Evolutionary conservation across 2,888 invertebrate species (phyloP), one percentile per base, ranked within the genome.

Genomic region (Acronicta aceris): DNA sequence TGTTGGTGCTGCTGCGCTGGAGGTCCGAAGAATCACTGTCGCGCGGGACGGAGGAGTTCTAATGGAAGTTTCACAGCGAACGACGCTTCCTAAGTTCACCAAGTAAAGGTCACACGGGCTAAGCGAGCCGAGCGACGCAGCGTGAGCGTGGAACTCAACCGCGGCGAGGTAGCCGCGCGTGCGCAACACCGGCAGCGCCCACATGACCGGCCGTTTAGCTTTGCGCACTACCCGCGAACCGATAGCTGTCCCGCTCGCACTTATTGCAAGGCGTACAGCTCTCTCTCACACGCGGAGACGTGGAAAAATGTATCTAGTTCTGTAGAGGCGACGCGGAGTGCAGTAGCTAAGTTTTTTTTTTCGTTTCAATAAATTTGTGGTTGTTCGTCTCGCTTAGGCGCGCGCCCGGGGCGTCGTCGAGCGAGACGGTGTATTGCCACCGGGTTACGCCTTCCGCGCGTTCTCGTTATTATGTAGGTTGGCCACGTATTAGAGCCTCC

Each of bases 291-390:
- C 91, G 77, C 84, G 81, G 80, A 88, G 90, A 92, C 88, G 89
- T 91, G 92, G 91, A 94, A 94, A 94, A 93, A 93, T 93, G 93
- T 94, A 92, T 94, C 94, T 94, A 94, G 94, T 94, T 94, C 90
- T 93, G 93, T 92, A 81, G 90, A 91, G 88, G 88, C 92, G 90
- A 92, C 89, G 94, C 94, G 94, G 88, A 93, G 92, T 93, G 92
- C 94, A 91, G 94, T 94, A 94, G 94, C 94, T 70, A 76, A 81
- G 82, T 85, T 92, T 92, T 91, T 90, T 91, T 93, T 92, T 90
- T 91, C 91, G 89, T 93, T 93, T 94, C 92, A 93, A 94, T 94
- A 94, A 94, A 94, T 94, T 94, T 93, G 93, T 92, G 91, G 90
- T 93, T 88, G 90, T 93, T 88, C 90, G 92, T 92, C 91, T 92